Base-by-base conservation (phyloP, 2,888 invertebrate genomes). In the Cephus sareptanus region DNA sequence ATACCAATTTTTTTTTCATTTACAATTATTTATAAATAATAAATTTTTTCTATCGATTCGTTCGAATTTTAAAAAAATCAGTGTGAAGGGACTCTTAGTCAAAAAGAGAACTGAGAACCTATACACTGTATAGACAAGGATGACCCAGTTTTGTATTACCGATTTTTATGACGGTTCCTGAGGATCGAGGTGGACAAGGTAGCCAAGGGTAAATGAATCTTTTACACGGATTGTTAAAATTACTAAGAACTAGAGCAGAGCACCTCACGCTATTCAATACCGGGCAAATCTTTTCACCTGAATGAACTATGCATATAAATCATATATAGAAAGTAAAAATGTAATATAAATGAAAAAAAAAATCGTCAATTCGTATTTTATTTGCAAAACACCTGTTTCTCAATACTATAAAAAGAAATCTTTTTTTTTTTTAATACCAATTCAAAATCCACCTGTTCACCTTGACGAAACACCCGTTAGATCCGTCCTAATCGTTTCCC, bases 121-220 rank as follows among this genome's bases (percentile, higher is more conserved):
- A 71, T 56, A 56, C 9, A 71, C 33, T 12, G 71, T 13, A 12
- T 23, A 11, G 31, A 0, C 71, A 71, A 71, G 71, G 78, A 79
- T 86, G 85, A 83, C 85, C 86, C 83, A 86, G 85, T 86, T 86
- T 86, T 83, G 82, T 81, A 82, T 86, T 85, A 85, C 84, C 77
- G 79, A 85, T 84, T 82, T 86, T 83, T 83, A 83, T 82, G 79
- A 76, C 69, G 77, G 31, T 82, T 73, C 13, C 40, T 34, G 80
- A 81, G 78, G 73, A 69, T 73, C 35, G n/a, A 11, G 71, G 1
- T 83, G 81, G 69, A 79, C 79, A 34, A 40, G 75, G 37, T 56
- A 56, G 56, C 56, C 56, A 23, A 56, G 56, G 56, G 56, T 56
- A 23, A 2, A 1, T 2, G 56, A 56, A 56, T 56, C 56, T 56